Base-by-base conservation (phyloP, 1,140 invertebrate genomes). In the Drosophila rufa region DNA sequence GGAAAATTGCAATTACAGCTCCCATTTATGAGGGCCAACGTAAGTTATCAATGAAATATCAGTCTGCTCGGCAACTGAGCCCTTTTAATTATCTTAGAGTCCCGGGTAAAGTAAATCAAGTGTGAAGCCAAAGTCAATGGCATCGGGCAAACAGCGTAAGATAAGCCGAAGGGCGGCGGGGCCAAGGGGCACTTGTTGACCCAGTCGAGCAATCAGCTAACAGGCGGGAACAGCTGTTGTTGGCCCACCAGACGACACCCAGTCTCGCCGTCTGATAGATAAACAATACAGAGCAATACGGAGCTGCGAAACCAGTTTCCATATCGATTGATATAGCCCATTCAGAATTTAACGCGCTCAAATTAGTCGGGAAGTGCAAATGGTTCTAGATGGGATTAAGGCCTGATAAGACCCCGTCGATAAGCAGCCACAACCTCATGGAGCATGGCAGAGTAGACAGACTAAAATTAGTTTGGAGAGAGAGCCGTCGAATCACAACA, bases 1-100 rank as follows among this genome's bases (percentile, higher is more conserved):
- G 17, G 33, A 14, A 46, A 11, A 59, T 71, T 71, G 57, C 68
- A 71, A 71, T 73, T 73, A 51, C 67, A 60, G 42, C 61, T 58
- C 30, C 40, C 27, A 67, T 47, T 66, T 50, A 50, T 33, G 57
- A 40, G 19, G 64, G 43, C n/a, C 64, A 45, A 45, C 46, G 73
- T 15, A 48, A 76, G 45, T 22, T 53, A 76, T 76, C 73, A 68
- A 55, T 76, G 73, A 77, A 47, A 67, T 58, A 77, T 67, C 71
- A 66, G 47, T 58, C 42, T 76, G 53, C 27, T 25, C 45, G 36
- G 45, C 53, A 50, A 38, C 46, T 27, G 58, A 36, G 14, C 64
- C 33, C 22, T 36, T 14, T n/a, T 69, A 69, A 69, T 68, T 45
- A 73, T 71, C 43, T 43, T 42, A 58, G 14, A 15, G n/a, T 27